Conservation (phyloP, 2,113 vertebrate genomes). For the Balaenoptera acutorostrata region DNA sequence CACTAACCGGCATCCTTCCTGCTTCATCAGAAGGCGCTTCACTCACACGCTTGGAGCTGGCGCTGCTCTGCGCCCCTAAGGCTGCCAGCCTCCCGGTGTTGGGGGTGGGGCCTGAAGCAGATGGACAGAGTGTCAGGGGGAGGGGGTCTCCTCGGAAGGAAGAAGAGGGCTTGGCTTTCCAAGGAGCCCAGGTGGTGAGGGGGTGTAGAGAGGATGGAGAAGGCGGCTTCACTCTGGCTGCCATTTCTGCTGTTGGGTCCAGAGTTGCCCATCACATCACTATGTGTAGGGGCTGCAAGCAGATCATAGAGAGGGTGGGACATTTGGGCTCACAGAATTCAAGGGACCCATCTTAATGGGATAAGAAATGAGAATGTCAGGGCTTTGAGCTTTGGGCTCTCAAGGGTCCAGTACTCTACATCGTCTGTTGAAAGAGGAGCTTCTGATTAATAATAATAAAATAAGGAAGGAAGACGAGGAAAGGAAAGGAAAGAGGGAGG, state of each 20-base stretch:
- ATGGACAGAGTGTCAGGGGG: fast-evolving
- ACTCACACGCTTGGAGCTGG: not conserved
- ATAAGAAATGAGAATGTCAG: not conserved
- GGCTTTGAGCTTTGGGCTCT: no score
- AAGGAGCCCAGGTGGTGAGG: not conserved
- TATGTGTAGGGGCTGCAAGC: fast-evolving
- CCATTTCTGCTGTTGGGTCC: not conserved
- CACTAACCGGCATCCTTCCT: no score
- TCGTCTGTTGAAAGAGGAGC: not conserved
- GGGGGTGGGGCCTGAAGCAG: not conserved
- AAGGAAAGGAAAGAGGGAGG: fast-evolving
- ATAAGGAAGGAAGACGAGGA: not conserved
- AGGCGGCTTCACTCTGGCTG: no score
- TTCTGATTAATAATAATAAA: not conserved
- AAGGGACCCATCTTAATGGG: not conserved
- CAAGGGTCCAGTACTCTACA: not conserved
- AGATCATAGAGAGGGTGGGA: not conserved
- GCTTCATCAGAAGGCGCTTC: not conserved
- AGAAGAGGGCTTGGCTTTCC: not conserved
- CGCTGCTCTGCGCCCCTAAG: not conserved
- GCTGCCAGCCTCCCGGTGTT: not conserved
- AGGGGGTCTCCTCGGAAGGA: not conserved
- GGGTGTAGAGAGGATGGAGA: fast-evolving
- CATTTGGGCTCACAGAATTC: not conserved
- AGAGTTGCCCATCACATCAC: fast-evolving